These are phyloP conservation scores for Ammospiza maritima DNA, from an alignment of 2,797 vertebrate genomes.

Conservation along the genomic window DNA sequence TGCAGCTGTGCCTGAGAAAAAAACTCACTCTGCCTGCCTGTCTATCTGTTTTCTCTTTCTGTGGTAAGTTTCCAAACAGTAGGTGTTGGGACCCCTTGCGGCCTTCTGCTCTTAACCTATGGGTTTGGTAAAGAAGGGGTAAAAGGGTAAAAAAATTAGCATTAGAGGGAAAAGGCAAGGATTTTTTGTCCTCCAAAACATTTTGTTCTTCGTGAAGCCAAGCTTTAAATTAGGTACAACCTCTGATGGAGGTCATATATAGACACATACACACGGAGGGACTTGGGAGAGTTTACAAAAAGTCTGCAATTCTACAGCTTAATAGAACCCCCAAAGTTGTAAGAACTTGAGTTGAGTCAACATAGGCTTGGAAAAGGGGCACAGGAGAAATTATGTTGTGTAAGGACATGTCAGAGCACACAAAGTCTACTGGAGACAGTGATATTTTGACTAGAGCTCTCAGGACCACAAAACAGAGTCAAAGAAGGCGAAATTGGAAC, in stretches of 20 bases:
- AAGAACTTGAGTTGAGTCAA: neutral
- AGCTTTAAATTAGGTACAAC: neutral
- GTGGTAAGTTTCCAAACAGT: neutral
- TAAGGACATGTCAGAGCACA: neutral
- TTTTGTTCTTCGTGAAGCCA: neutral
- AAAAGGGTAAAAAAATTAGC: neutral
- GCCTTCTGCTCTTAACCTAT: neutral
- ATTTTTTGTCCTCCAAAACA: neutral
- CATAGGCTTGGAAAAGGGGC: neutral
- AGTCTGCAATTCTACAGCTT: neutral
- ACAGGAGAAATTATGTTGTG: neutral
- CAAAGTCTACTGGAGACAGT: neutral
- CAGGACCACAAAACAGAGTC: neutral
- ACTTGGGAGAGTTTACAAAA: neutral
- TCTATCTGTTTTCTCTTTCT: neutral
- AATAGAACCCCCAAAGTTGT: neutral
- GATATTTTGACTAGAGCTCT: neutral
- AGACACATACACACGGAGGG: neutral
- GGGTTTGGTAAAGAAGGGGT: neutral
- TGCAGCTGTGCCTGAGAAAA: neutral
- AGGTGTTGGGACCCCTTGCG: fast-evolving
- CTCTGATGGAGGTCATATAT: neutral
- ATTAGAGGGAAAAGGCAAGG: neutral
- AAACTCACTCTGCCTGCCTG: neutral
- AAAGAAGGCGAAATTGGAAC: neutral